Percentiles rank a stretch among this genome's conserved stretches.
phyloP scores from a whole-genome alignment of 1,140 invertebrate species.

The Diabrotica virgifera region DNA sequence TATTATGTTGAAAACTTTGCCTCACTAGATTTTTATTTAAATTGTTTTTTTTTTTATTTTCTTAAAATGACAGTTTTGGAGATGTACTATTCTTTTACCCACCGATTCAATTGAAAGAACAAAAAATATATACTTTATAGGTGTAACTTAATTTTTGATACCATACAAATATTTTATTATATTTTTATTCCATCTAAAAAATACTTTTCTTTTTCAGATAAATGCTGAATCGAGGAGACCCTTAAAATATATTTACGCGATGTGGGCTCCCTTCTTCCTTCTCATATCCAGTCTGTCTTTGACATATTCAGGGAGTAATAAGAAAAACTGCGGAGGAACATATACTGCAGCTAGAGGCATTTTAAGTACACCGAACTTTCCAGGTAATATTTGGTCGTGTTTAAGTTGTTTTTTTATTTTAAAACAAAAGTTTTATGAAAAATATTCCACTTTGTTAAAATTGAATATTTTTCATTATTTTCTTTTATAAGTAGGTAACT shows the following conservation, averaged over 20 bases:
- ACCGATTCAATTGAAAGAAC: not conserved
- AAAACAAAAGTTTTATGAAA: no score
- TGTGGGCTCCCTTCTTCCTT: not conserved
- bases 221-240: not conserved
- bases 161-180: not conserved
- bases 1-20: no score
- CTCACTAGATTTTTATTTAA: no score
- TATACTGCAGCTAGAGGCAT: conserved; percentile 62
- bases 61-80: no score
- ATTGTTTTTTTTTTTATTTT: no score
- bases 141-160: not conserved
- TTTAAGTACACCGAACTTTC: conserved; percentile 81
- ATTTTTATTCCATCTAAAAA: not conserved
- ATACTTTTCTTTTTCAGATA: not conserved
- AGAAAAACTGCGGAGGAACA: conserved; percentile 58
- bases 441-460: no score
- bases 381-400: conserved; percentile 46
- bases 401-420: no score
- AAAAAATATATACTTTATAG: not conserved
- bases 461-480: no score
- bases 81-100: not conserved
- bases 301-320: not conserved
- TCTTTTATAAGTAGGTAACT: no score
- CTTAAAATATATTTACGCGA: not conserved
- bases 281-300: not conserved